Evolutionary conservation across 2,113 vertebrate species (phyloP), one percentile per base, ranked within the genome.

Genomic region (Oceanodroma tethys): DNA sequence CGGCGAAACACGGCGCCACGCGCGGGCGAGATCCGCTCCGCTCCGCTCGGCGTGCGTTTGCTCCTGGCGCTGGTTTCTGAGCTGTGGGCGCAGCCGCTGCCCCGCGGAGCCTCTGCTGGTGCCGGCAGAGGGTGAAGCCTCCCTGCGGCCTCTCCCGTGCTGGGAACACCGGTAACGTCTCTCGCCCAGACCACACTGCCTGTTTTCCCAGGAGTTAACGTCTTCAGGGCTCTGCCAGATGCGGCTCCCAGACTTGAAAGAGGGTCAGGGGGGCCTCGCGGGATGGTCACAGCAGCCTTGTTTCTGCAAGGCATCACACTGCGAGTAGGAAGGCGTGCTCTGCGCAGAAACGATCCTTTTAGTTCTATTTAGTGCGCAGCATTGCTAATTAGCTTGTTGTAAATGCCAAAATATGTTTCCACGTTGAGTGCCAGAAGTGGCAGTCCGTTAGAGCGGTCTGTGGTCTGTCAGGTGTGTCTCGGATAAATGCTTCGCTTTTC

Each of bases 141-240:
- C n/a, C 20, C 9, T 16, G 43, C 2, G 0, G 36, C 40, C 32
- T 62, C n/a, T 68, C 14, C n/a, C 3, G 0, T 3, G 1, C 65
- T 45, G 66, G 25, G 32, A 42, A 16, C 36, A 4, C 19, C 6
- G 0, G 0, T 20, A 26, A 11, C 14, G 22, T 11, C 13, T 81
- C 38, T n/a, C 2, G 11, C 36, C 79, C 26, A 25, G 34, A 7
- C 30, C 2, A 0, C 9, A 0, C 20, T 5, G 1, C 11, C 26
- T 66, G 0, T 38, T 40, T 30, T 26, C 13, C 43, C 26, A 13
- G 34, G 52, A 85, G 20, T 38, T 62, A 11, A 11, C 9, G 30
- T 23, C 45, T 62, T 34, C 21, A 40, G 65, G 25, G 30, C 55
- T 84, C 22, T 81, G 68, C 65, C n/a, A 8, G 5, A 18, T 30